Evolutionary conservation across 92 coral and sea anemone species (phyloP), one percentile per base, ranked within the genome.

Genomic region (Metridium senile): DNA sequence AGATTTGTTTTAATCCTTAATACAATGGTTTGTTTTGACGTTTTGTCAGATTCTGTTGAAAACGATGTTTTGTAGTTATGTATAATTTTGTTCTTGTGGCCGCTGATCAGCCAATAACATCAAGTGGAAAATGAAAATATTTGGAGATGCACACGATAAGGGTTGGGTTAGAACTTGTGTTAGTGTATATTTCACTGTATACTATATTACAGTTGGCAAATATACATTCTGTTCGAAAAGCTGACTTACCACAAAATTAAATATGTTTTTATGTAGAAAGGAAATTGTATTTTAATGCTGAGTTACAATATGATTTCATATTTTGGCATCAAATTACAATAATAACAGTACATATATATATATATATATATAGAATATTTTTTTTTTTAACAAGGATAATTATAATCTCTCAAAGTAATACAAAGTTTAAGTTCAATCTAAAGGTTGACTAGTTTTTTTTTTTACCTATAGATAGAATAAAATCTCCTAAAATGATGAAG

Each of bases 111-210:
- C 76, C 76, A 72, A 72, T 72, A 30, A 25, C 0, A 25, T 54
- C 28, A 19, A 10, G 3, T 58, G 19, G 39, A 26, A 25, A 21
- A 72, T 17, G 51, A 57, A 72, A 72, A 72, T 72, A 72, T 72
- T 72, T 25, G 29, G 76, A 72, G 62, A 72, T 72, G 2, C 56
- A 10, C n/a, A 32, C 21, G 76, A 72, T 72, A 72, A 52, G 76
- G 76, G 66, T 30, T 72, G 76, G 76, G 76, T 56, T 53, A 56
- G 33, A 51, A 30, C n/a, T 13, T 54, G 29, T 58, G 59, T 72
- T 72, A 10, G 35, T 47, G 46, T 45, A 72, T 35, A 52, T 3
- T 49, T 70, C 21, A 17, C 13, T 66, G 71, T 70, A 2, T 21
- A 3, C 49, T 39, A 39, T 39, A 39, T 13, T 39, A 39, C 72